These are phyloP conservation scores for Drosophila neotestacea DNA, from an alignment of 2,888 invertebrate genomes.

Conservation along the genomic window DNA sequence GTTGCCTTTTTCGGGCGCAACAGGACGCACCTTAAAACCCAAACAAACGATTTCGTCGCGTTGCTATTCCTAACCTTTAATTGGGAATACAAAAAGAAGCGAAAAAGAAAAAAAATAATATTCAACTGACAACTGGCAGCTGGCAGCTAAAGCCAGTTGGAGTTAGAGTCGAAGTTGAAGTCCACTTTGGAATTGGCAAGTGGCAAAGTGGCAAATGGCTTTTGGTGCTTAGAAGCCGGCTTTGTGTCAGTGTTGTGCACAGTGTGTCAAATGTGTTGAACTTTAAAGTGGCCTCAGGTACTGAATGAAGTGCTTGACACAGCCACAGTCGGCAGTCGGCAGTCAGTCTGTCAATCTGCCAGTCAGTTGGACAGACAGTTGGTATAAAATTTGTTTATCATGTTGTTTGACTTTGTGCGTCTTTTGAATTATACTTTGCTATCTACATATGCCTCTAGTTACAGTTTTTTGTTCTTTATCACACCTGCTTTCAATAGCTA, in stretches of 20 bases:
- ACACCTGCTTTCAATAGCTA: constrained; percentile 66
- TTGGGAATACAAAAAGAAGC: constrained; percentile 37
- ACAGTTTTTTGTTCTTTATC: constrained; percentile 60
- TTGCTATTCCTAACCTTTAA: constrained; percentile 65
- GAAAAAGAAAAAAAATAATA: background rate
- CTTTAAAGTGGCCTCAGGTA: constrained; percentile 69
- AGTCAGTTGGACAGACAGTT: constrained; percentile 40
- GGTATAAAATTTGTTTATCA: constrained; percentile 70
- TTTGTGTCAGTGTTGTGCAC: constrained; percentile 64
- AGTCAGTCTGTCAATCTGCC: constrained; percentile 36
- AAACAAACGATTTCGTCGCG: constrained; percentile 26
- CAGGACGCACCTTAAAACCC: constrained; percentile 78
- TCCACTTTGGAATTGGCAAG: constrained; percentile 43
- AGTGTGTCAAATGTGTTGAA: constrained; percentile 76
- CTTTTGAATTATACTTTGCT: constrained; percentile 71
- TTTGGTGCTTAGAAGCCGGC: constrained; percentile 62
- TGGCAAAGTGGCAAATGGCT: constrained; percentile 37
- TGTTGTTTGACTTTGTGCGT: constrained; percentile 73
- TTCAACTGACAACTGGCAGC: background rate
- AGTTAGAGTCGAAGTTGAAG: constrained; percentile 36
- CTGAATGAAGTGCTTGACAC: constrained; percentile 47
- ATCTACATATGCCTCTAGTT: constrained; percentile 47
- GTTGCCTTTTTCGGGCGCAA: constrained; percentile 66
- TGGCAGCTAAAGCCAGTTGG: constrained; percentile 24
- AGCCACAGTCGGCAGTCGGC: constrained; percentile 29